Percentiles rank a stretch among this genome's conserved stretches.
Evolutionary conservation across 92 coral and sea anemone species (phyloP).

Genomic region (Siderastrea siderea): DNA sequence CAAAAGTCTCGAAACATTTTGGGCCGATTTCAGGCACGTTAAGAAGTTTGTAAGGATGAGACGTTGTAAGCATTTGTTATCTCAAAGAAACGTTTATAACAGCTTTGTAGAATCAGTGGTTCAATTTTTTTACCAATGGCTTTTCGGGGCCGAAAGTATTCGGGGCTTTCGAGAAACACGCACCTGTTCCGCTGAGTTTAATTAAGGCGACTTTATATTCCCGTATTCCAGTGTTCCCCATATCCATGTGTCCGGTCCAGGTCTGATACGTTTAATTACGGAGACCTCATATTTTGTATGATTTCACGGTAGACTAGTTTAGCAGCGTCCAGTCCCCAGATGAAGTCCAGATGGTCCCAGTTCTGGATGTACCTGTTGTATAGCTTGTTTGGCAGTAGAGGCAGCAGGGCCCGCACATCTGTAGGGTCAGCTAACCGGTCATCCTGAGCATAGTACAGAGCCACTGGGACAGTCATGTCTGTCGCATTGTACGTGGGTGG

Average conservation of each 20-base stretch:
- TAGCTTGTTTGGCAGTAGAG: constrained; percentile 48
- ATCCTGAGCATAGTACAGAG: constrained; percentile 74
- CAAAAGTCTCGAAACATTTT: no score
- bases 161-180: no score
- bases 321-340: constrained; percentile 87
- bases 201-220: constrained; percentile 11
- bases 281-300: constrained; percentile 31
- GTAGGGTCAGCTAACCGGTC: constrained; percentile 82
- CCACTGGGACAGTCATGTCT: constrained; percentile 68
- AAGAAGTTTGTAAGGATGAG: no score
- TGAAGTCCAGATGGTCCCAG: constrained; percentile 88
- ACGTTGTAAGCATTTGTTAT: no score
- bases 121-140: no score
- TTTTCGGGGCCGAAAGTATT: no score
- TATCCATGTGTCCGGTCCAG: background rate
- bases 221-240: background rate
- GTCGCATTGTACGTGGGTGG: constrained; percentile 78
- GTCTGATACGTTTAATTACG: background rate
- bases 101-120: no score
- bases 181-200: background rate
- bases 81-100: no score
- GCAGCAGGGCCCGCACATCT: constrained; percentile 65
- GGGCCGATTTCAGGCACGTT: no score
- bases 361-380: constrained; percentile 46
- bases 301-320: constrained; percentile 67